A percentile compares a stretch with the other conserved stretches of the same genome.
Evolutionary conservation across 2,888 invertebrate genomes (phyloP).

Genomic region (Augochlorella aurata): DNA sequence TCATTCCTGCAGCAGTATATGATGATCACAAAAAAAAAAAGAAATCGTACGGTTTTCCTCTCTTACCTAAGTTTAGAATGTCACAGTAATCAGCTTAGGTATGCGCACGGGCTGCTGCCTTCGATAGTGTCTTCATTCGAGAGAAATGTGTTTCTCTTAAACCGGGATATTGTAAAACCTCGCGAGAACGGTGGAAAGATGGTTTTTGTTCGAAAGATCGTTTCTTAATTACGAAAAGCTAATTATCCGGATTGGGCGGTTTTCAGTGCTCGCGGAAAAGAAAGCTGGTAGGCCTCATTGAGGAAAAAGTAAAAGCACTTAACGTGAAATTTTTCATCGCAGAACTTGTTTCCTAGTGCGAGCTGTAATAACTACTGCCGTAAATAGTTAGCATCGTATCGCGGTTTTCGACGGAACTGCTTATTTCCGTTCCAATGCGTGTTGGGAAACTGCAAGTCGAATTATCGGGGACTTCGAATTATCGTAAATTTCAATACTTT

Average conservation of each 20-base stretch:
- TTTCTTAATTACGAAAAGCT: constrained; percentile 24
- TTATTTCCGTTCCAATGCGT: neutral
- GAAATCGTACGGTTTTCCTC: neutral
- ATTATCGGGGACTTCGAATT: neutral
- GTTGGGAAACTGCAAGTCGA: neutral
- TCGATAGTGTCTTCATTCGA: neutral
- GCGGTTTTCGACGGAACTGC: neutral
- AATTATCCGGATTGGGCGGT: constrained; percentile 37
- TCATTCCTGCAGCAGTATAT: neutral
- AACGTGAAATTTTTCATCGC: constrained; percentile 48
- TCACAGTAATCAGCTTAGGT: neutral
- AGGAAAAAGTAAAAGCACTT: constrained; percentile 61
- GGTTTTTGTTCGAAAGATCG: constrained; percentile 8
- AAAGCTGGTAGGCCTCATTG: constrained; percentile 47
- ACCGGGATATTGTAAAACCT: neutral
- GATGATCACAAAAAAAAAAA: neutral
- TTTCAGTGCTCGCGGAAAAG: constrained; percentile 54
- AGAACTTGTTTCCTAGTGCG: constrained; percentile 48
- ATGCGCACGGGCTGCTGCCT: neutral
- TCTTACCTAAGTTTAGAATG: neutral
- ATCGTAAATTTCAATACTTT: neutral
- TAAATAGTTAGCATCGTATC: constrained; percentile 44
- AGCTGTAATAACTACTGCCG: constrained; percentile 36
- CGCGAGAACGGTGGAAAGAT: neutral
- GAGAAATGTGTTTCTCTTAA: neutral